Base-by-base conservation (phyloP, 2,113 vertebrate species). In the Pedetes capensis region DNA sequence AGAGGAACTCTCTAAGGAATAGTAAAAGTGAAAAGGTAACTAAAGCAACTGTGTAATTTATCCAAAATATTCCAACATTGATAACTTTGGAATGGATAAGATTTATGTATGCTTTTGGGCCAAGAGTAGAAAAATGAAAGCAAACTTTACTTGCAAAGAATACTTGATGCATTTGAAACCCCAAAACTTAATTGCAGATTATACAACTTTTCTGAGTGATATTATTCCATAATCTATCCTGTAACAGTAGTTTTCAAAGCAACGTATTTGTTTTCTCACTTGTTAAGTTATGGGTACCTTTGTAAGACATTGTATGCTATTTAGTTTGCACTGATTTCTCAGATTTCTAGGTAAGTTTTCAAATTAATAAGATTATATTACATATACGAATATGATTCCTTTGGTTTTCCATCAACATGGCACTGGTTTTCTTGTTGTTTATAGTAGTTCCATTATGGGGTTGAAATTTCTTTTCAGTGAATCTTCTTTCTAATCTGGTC, bases 11-110 rank as follows among this genome's bases (percentile, higher is more conserved):
- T 94, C 2, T 0, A 16, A 85, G 94, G 86, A 75, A 93, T 85
- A 66, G 64, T 92, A 89, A 91, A 14, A 93, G 96, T 79, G 49
- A 95, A 93, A 79, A 94, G 76, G 64, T 97, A 98, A 98, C 97
- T 95, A 97, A 95, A 96, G 84, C 84, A 95, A 82, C 44, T 86
- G 95, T 93, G 55, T 96, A 96, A 96, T 97, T 97, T 86, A 75
- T 96, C 42, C 55, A 72, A 90, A 95, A 87, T 82, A 72, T 74
- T 95, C 25, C 57, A 85, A 5, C 63, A 44, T 29, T 96, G 89
- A 69, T 96, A 75, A 82, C 86, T 63, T 47, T n/a, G 55, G 49
- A n/a, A 84, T 74, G 89, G 91, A 59, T 6, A 90, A 81, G 78
- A 96, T 96, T 80, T 97, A 44, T 61, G 64, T 96, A 51, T 71